Percentiles rank a stretch among this genome's conserved stretches.
These are phyloP conservation scores for Stenoptilia bipunctidactyla DNA, from an alignment of 2,888 invertebrate genomes.

Conservation along the genomic window DNA sequence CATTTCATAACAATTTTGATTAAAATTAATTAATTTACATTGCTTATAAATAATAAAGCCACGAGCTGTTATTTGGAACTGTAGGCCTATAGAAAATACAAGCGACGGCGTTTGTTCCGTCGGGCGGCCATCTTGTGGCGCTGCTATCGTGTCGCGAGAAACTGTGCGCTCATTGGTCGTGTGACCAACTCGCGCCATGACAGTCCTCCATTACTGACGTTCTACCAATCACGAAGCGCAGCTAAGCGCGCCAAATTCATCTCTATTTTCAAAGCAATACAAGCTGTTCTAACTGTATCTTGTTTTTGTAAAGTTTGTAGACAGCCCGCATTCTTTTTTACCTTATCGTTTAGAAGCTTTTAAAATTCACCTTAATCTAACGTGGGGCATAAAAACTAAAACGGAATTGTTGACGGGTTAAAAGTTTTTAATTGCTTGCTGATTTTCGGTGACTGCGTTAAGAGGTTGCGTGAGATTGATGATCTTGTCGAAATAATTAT, in stretches of 20 bases:
- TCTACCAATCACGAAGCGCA: slow-evolving; percentile 28
- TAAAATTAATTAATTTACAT: too few relatives aligned
- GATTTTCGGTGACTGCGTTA: slow-evolving; percentile 32
- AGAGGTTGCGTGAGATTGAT: too few relatives aligned
- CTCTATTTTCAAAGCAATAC: slow-evolving; percentile 17
- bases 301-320: too few relatives aligned
- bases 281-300: background rate
- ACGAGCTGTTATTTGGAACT: slow-evolving; percentile 24
- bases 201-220: slow-evolving; percentile 55
- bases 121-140: slow-evolving; percentile 68
- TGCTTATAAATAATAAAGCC: too few relatives aligned
- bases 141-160: slow-evolving; percentile 48
- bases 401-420: slow-evolving; percentile 45
- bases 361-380: slow-evolving; percentile 65
- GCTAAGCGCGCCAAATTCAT: slow-evolving; percentile 22
- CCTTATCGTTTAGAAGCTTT: slow-evolving; percentile 63
- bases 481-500: too few relatives aligned
- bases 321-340: slow-evolving; percentile 58
- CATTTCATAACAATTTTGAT: too few relatives aligned
- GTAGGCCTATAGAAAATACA: slow-evolving; percentile 61
- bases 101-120: slow-evolving; percentile 54
- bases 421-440: slow-evolving; percentile 59
- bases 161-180: slow-evolving; percentile 54
- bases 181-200: slow-evolving; percentile 68
- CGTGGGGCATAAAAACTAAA: slow-evolving; percentile 52